These are phyloP conservation scores for Hemaris fuciformis DNA, from an alignment of 2,888 invertebrate species.

Conservation along the genomic window DNA sequence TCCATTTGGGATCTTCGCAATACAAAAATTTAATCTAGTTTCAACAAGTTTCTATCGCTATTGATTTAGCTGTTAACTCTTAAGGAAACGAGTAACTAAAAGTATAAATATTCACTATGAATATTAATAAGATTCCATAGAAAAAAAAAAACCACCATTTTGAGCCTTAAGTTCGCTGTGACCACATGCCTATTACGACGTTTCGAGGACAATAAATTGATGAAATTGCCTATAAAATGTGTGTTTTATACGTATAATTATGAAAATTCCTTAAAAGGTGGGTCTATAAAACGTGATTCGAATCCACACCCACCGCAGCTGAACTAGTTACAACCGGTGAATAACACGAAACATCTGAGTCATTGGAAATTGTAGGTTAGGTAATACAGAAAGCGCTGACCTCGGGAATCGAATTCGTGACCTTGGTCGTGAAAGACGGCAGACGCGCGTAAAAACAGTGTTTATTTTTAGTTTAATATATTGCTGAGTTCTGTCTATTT, in stretches of 20 bases:
- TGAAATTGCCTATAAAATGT: conserved; percentile 1
- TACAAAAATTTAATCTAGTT: too few relatives aligned
- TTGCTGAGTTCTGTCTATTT: background rate
- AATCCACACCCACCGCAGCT: background rate
- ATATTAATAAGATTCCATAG: background rate
- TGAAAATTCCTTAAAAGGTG: background rate
- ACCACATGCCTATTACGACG: background rate
- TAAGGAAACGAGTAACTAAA: background rate
- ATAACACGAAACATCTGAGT: conserved; percentile 2
- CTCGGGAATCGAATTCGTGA: conserved; percentile 8
- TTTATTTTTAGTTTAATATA: background rate
- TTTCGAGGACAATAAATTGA: background rate
- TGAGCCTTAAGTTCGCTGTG: background rate
- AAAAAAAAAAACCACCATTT: background rate
- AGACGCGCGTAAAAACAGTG: background rate
- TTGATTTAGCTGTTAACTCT: background rate
- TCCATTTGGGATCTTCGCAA: too few relatives aligned
- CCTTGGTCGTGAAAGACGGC: conserved; percentile 8
- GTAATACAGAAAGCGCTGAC: conserved; percentile 7
- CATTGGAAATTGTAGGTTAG: conserved; percentile 10
- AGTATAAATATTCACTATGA: background rate
- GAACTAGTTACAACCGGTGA: background rate
- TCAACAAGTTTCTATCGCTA: too few relatives aligned
- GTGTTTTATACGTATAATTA: background rate
- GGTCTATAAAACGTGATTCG: background rate